phyloP scores from a whole-genome alignment of 2,113 vertebrate genomes.

The Lates calcarifer region DNA sequence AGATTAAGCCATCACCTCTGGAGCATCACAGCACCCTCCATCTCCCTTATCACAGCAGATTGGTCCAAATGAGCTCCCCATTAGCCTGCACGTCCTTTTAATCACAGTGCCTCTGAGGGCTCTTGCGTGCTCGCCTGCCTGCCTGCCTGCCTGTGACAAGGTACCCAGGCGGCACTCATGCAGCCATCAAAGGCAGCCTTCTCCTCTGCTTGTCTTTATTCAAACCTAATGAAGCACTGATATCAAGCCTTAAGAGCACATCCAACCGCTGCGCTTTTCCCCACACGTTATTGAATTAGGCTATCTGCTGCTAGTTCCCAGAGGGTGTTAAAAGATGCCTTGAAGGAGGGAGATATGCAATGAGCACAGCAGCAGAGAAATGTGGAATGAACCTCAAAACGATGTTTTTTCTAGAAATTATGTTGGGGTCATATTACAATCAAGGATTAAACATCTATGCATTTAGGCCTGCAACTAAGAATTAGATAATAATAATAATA shows the following conservation, averaged over 20 bases:
- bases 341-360: not conserved
- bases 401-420: not conserved
- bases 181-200: constrained; percentile 33
- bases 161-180: constrained; percentile 17
- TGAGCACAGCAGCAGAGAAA: not conserved
- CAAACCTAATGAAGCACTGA: constrained; percentile 42
- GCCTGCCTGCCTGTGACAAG: constrained; percentile 30
- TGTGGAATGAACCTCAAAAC: not conserved
- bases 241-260: constrained; percentile 43
- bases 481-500: not conserved
- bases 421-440: not conserved
- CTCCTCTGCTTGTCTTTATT: constrained; percentile 41
- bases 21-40: constrained; percentile 46
- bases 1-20: constrained; percentile 62
- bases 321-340: not conserved
- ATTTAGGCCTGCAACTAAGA: not conserved
- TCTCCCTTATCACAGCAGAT: constrained; percentile 67
- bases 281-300: constrained; percentile 12
- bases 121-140: not conserved
- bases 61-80: constrained; percentile 68
- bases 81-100: constrained; percentile 67
- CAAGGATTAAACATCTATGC: not conserved
- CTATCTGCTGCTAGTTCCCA: constrained; percentile 2
- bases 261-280: constrained; percentile 13
- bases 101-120: constrained; percentile 60